Evolutionary conservation across 2,888 invertebrate species (phyloP).

Genomic region (Zhuqinia jingwanae): DNA sequence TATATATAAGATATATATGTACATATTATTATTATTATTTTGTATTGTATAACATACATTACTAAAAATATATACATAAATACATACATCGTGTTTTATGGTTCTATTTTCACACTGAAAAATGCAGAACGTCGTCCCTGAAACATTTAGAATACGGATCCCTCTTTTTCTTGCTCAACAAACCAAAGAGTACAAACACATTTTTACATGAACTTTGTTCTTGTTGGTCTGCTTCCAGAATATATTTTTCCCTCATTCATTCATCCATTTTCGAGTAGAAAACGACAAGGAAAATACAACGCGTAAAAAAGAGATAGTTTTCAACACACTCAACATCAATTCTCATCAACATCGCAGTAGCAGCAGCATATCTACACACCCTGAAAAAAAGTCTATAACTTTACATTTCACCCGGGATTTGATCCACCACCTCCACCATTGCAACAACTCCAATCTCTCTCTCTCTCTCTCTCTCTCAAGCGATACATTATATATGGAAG

Average conservation of each 20-base stretch:
- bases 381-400: slow-evolving; percentile 23
- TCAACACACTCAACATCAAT: slow-evolving; percentile 32
- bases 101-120: slow-evolving; percentile 45
- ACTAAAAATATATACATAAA: too few relatives aligned
- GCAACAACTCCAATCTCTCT: too few relatives aligned
- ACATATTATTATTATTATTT: slow-evolving; percentile 4
- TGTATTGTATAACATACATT: background rate
- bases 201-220: too few relatives aligned
- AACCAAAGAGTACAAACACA: too few relatives aligned
- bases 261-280: slow-evolving; percentile 48
- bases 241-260: slow-evolving; percentile 41
- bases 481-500: too few relatives aligned
- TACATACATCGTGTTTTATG: slow-evolving; percentile 35
- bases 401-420: slow-evolving; percentile 69
- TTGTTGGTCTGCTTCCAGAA: slow-evolving; percentile 14
- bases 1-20: background rate
- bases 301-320: slow-evolving; percentile 2
- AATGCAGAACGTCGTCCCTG: slow-evolving; percentile 45
- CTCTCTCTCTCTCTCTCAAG: too few relatives aligned
- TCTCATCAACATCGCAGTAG: slow-evolving; percentile 32
- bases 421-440: slow-evolving; percentile 26
- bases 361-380: background rate
- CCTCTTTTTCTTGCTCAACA: background rate
- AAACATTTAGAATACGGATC: background rate
- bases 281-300: background rate